These are phyloP conservation scores for Ctenopoma multispine DNA, from an alignment of 2,797 vertebrate species.

Conservation along the genomic window DNA sequence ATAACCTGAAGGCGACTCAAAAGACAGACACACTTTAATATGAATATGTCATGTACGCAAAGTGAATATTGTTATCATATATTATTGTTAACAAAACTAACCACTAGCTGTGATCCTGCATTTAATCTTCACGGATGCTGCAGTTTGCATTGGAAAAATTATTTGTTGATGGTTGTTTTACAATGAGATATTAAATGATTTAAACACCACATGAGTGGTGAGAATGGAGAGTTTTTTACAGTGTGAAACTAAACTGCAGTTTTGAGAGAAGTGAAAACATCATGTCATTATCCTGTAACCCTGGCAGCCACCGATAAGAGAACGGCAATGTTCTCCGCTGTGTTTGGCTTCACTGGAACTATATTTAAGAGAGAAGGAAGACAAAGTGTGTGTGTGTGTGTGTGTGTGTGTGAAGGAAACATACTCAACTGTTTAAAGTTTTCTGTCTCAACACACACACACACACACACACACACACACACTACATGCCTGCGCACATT, in stretches of 20 bases:
- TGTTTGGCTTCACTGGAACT: slow-evolving; percentile 48
- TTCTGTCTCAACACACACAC: not conserved
- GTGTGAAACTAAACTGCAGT: slow-evolving; percentile 31
- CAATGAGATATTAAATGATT: no score
- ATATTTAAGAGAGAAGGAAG: no score
- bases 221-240: not conserved
- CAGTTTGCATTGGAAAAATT: not conserved
- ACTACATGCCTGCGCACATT: slow-evolving; percentile 77
- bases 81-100: not conserved
- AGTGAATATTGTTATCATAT: no score
- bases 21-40: not conserved
- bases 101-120: not conserved
- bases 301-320: slow-evolving; percentile 55
- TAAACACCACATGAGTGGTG: no score
- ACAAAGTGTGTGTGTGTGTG: slow-evolving; percentile 29
- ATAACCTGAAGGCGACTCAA: not conserved
- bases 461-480: slow-evolving; percentile 37
- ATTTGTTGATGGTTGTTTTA: no score
- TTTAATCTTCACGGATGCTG: not conserved
- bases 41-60: no score
- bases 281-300: slow-evolving; percentile 45
- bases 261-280: slow-evolving; percentile 35
- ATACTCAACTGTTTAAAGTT: no score
- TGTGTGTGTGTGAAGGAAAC: slow-evolving; percentile 21
- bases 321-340: slow-evolving; percentile 48